phyloP scores from a whole-genome alignment of 2,113 vertebrate genomes.

The Otolemur garnettii region DNA sequence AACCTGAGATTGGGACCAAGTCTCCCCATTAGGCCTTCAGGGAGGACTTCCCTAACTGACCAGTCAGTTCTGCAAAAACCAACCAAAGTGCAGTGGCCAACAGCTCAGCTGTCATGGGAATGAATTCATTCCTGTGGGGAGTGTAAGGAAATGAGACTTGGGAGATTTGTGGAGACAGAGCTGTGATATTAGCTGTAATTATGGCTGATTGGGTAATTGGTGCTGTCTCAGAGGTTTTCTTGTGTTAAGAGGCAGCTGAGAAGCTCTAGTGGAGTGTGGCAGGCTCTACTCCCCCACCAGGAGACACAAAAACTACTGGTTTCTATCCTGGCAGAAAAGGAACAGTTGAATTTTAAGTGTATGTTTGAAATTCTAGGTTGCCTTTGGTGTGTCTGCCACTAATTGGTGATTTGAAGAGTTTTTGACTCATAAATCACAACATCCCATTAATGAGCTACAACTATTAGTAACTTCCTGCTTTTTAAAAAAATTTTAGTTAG shows the following conservation, averaged over 20 bases:
- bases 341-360: constrained; percentile 61
- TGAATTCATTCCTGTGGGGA: constrained; percentile 1
- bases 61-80: neutral
- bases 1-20: neutral
- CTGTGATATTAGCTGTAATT: constrained; percentile 60
- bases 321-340: constrained; percentile 57
- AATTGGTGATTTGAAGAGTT: constrained; percentile 68
- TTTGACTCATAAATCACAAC: constrained; percentile 70
- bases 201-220: constrained; percentile 72
- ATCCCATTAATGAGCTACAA: constrained; percentile 50
- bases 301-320: constrained; percentile 54
- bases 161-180: neutral
- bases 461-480: constrained; percentile 49
- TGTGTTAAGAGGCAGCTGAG: constrained; percentile 44
- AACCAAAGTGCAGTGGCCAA: neutral
- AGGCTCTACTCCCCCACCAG: neutral
- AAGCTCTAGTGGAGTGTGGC: constrained; percentile 24
- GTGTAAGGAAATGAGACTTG: neutral
- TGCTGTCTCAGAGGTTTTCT: constrained; percentile 55
- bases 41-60: neutral
- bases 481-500: neutral
- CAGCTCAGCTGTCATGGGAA: neutral
- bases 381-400: constrained; percentile 63
- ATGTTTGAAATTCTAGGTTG: constrained; percentile 66
- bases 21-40: neutral